These are phyloP conservation scores for Cottus gobio DNA, from an alignment of 2,113 vertebrate species.

Conservation along the genomic window DNA sequence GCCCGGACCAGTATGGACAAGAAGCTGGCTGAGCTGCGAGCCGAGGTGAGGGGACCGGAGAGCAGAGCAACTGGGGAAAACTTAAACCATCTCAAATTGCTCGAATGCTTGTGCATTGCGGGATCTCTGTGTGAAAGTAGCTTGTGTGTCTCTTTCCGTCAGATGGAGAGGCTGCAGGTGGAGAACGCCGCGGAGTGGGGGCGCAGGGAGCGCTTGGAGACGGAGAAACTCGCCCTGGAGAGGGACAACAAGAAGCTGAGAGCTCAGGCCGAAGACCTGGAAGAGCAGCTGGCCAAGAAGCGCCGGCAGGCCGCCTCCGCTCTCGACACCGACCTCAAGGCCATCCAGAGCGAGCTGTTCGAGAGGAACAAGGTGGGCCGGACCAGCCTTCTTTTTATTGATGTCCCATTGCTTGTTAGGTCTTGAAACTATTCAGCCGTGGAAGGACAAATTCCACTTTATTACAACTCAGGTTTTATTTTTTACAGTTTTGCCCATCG, in stretches of 20 bases:
- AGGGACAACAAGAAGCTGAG: constrained; percentile 97
- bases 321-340: constrained; percentile 93
- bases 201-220: constrained; percentile 93
- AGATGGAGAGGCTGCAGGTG: constrained; percentile 98
- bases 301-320: constrained; percentile 91
- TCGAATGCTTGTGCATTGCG: neutral
- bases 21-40: constrained; percentile 93
- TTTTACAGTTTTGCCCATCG: neutral
- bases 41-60: constrained; percentile 84
- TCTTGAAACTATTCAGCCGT: neutral
- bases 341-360: constrained; percentile 93
- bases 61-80: neutral
- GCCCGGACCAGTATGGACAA: constrained; percentile 97
- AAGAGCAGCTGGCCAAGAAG: constrained; percentile 92
- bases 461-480: neutral
- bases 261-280: constrained; percentile 93
- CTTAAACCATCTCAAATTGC: neutral
- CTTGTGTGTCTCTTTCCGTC: constrained; percentile 5
- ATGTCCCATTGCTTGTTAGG: neutral
- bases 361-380: constrained; percentile 95
- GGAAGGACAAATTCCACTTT: neutral
- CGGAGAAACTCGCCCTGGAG: constrained; percentile 95
- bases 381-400: neutral
- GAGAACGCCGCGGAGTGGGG: constrained; percentile 98
- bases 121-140: neutral